Evolutionary conservation across 2,797 vertebrate genomes (phyloP).

Genomic region (Telmatherina bonti): DNA sequence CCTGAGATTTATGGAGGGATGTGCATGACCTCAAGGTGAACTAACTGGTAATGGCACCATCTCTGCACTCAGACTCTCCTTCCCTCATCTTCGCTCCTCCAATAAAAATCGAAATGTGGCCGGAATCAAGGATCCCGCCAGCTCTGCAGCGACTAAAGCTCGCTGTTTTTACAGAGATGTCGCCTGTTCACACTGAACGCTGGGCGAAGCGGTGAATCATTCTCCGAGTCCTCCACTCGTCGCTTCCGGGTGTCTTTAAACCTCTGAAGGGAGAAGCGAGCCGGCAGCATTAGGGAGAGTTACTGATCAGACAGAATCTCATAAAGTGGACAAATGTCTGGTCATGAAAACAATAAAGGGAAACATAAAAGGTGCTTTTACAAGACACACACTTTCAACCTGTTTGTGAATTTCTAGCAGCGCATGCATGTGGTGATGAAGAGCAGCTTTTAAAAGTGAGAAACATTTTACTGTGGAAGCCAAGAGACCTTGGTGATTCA

Average conservation of each 20-base stretch:
- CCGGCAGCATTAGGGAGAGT: conserved; percentile 46
- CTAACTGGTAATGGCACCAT: conserved; percentile 65
- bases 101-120: conserved; percentile 62
- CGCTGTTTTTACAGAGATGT: conserved; percentile 21
- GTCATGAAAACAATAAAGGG: conserved; percentile 64
- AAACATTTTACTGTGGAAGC: not conserved
- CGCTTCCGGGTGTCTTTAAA: conserved; percentile 51
- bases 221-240: conserved; percentile 41
- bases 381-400: conserved; percentile 41
- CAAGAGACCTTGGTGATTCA: not conserved
- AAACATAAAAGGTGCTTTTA: conserved; percentile 51
- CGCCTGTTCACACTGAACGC: conserved; percentile 19
- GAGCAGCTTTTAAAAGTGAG: conserved; percentile 11
- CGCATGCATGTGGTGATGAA: conserved; percentile 7
- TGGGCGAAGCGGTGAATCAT: conserved; percentile 38
- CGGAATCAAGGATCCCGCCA: conserved; percentile 61
- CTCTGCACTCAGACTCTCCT: conserved; percentile 35
- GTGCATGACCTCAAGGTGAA: conserved; percentile 71
- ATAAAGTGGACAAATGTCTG: conserved; percentile 64
- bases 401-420: conserved; percentile 24
- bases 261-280: conserved; percentile 28
- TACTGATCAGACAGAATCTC: conserved; percentile 58
- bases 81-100: conserved; percentile 51
- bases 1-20: conserved; percentile 68
- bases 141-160: conserved; percentile 2